phyloP scores from a whole-genome alignment of 2,888 invertebrate species.

The Erebia epiphron region DNA sequence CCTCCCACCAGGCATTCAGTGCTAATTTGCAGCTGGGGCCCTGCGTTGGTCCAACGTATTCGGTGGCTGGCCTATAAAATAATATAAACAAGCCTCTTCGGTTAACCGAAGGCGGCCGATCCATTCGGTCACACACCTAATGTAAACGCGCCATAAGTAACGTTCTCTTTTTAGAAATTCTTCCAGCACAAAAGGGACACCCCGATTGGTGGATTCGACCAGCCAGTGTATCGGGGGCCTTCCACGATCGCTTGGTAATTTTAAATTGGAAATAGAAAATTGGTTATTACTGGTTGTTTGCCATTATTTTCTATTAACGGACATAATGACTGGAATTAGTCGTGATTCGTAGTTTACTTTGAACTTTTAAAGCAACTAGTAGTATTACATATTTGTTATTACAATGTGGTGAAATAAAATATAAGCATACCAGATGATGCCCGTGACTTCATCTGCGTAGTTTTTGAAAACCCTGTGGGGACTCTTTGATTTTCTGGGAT shows the following conservation, averaged over 20 bases:
- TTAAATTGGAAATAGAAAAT: constrained; percentile 62
- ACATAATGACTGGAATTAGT: constrained; percentile 49
- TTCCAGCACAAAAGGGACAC: constrained; percentile 16
- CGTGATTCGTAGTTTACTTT: constrained; percentile 44
- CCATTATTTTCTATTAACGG: constrained; percentile 52
- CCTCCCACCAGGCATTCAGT: too few species aligned
- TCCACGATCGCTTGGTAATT: constrained; percentile 52
- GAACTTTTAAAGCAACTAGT: constrained; percentile 30
- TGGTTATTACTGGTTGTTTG: constrained; percentile 52
- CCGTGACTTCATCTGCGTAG: too few species aligned
- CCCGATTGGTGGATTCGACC: constrained; percentile 47
- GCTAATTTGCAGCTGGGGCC: too few species aligned
- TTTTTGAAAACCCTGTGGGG: too few species aligned
- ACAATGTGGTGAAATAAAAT: neutral
- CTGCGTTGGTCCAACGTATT: too few species aligned
- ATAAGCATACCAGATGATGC: neutral
- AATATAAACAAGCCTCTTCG: too few species aligned
- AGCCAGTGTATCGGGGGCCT: constrained; percentile 34
- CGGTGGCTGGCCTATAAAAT: too few species aligned
- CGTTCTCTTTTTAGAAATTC: constrained; percentile 13
- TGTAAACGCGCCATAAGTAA: neutral
- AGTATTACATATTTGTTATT: neutral
- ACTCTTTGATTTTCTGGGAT: too few species aligned
- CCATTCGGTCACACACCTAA: too few species aligned
- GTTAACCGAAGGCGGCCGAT: too few species aligned